Evolutionary conservation across 2,113 vertebrate genomes (phyloP).

Genomic region (Asarcornis scutulata): DNA sequence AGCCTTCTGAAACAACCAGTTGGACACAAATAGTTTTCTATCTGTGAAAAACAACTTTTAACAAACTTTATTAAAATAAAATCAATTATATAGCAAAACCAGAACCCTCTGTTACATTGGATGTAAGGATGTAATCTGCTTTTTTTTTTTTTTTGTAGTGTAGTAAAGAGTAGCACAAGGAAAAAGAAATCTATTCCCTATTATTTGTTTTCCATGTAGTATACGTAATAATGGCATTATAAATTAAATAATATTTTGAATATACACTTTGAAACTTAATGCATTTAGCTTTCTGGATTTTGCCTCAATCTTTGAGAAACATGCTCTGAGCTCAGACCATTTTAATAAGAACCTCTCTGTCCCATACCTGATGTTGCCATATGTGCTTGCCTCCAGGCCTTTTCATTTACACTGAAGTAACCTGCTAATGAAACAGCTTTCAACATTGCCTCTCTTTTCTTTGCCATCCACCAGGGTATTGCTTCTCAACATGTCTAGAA

Average conservation of each 20-base stretch:
- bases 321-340: not conserved
- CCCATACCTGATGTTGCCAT: not conserved
- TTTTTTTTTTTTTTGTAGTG: not conserved
- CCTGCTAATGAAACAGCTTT: not conserved
- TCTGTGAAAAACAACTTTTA: not conserved
- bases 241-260: not conserved
- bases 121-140: not conserved
- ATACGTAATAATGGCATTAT: not conserved
- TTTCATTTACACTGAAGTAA: conserved; percentile 1
- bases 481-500: not conserved
- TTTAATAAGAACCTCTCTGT: not conserved
- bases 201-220: not conserved
- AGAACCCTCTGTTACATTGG: not conserved
- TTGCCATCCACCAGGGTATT: not conserved
- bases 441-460: not conserved
- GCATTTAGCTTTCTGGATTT: not conserved
- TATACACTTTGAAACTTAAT: not conserved
- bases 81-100: not conserved
- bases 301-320: not conserved
- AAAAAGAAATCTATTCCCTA: not conserved
- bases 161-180: not conserved
- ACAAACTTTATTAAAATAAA: not conserved
- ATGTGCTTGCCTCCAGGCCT: not conserved
- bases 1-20: not conserved
- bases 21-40: not conserved